These are phyloP conservation scores for Apis laboriosa DNA, from an alignment of 1,140 invertebrate species.

Conservation along the genomic window DNA sequence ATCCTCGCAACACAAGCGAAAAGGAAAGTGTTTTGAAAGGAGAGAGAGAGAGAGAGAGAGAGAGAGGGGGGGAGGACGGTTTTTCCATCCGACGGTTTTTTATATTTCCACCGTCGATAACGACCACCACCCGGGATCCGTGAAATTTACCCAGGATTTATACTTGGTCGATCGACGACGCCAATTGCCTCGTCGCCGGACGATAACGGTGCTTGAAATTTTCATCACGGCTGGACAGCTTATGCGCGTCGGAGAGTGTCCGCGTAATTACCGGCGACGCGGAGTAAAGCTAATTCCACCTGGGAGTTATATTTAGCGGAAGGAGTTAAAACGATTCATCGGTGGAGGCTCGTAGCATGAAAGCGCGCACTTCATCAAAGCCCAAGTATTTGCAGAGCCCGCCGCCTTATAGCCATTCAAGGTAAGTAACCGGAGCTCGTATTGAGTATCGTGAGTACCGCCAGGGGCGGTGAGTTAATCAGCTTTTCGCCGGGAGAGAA, in stretches of 20 bases:
- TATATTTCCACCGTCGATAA: no score
- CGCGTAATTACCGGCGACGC: constrained; percentile 49
- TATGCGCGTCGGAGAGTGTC: constrained; percentile 4
- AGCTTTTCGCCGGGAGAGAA: constrained; percentile 50
- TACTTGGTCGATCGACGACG: not conserved
- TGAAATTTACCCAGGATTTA: no score
- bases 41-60: no score
- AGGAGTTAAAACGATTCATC: constrained; percentile 62
- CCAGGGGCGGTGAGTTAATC: constrained; percentile 54
- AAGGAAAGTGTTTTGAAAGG: no score
- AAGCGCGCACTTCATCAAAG: constrained; percentile 63
- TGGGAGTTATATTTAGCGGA: constrained; percentile 49
- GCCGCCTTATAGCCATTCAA: constrained; percentile 52
- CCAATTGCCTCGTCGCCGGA: not conserved
- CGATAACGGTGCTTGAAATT: constrained; percentile 8
- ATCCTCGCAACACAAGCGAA: no score
- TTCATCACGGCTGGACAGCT: not conserved
- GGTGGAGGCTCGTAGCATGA: constrained; percentile 55
- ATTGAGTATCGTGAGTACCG: constrained; percentile 62
- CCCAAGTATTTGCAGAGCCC: constrained; percentile 44
- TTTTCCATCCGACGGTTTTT: no score
- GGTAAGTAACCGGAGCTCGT: constrained; percentile 59
- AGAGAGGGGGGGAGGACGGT: no score
- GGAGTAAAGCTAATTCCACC: constrained; percentile 50
- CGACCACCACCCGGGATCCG: no score